Evolutionary conservation across 2,888 invertebrate species (phyloP).

Genomic region (Drosophila nr. fundita): DNA sequence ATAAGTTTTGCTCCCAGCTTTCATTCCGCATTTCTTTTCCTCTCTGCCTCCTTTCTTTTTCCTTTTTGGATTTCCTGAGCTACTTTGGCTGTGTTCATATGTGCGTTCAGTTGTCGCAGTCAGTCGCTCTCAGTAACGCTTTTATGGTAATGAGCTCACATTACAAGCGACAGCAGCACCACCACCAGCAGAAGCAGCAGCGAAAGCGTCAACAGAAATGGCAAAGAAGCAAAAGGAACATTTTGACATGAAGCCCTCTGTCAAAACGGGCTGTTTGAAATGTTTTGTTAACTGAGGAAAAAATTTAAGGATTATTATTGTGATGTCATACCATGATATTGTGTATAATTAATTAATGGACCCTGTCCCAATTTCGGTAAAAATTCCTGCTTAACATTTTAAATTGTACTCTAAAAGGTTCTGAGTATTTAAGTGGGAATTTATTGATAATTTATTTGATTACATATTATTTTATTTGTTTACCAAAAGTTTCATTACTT

Average conservation of each 20-base stretch:
- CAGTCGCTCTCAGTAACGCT: slow-evolving; percentile 58
- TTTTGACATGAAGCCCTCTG: slow-evolving; percentile 67
- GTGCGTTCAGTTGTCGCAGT: slow-evolving; percentile 46
- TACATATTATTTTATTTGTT: too few species aligned
- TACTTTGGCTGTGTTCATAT: slow-evolving; percentile 42
- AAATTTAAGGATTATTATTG: too few species aligned
- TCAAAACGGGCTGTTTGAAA: slow-evolving; percentile 36
- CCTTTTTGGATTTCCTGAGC: slow-evolving; percentile 12
- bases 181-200: slow-evolving; percentile 14
- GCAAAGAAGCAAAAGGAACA: slow-evolving; percentile 47
- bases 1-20: slow-evolving; percentile 62
- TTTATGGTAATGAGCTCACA: slow-evolving; percentile 80
- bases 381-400: too few species aligned
- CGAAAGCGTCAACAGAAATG: slow-evolving; percentile 29
- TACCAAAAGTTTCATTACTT: not conserved
- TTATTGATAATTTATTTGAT: not conserved
- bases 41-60: not conserved
- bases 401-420: not conserved
- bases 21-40: slow-evolving; percentile 23
- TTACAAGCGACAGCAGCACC: slow-evolving; percentile 61
- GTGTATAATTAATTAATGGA: not conserved
- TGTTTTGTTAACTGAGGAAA: slow-evolving; percentile 16
- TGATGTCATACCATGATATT: too few species aligned
- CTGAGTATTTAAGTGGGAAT: not conserved
- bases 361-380: not conserved